Evolutionary conservation across 2,113 vertebrate genomes (phyloP).

Genomic region (Rattus norvegicus): DNA sequence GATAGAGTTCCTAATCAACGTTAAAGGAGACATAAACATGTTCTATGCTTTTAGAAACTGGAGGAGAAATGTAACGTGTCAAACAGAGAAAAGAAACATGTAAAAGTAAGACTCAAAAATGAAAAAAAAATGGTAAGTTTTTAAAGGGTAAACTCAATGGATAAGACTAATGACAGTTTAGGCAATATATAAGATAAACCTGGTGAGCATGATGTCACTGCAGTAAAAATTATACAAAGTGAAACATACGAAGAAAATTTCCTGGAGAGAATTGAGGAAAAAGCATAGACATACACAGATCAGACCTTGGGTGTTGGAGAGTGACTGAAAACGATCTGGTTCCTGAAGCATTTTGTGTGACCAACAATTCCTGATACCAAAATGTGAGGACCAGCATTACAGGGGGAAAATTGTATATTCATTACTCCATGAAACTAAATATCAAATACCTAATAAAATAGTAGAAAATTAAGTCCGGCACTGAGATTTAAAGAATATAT

Average conservation of each 20-base stretch:
- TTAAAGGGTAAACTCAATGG: neutral
- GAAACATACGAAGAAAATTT: neutral
- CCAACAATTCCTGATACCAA: neutral
- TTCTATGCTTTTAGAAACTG: neutral
- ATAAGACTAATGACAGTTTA: neutral
- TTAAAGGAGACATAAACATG: neutral
- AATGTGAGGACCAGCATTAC: neutral
- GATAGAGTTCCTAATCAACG: neutral
- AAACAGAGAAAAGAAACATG: neutral
- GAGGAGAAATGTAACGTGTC: neutral
- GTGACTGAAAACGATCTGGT: neutral
- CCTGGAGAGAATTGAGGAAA: neutral
- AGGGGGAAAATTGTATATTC: neutral
- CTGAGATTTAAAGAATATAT: too few species aligned
- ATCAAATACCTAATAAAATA: neutral
- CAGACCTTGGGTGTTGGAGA: neutral
- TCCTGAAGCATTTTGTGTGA: neutral
- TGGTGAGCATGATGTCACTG: neutral
- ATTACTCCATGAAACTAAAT: neutral
- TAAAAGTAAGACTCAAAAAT: neutral
- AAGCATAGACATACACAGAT: neutral
- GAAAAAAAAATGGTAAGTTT: too few species aligned
- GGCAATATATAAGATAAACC: neutral
- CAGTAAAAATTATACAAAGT: neutral
- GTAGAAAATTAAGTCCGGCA: too few species aligned